Percentiles rank a stretch among this genome's conserved stretches.
Conservation (phyloP, 2,888 invertebrate genomes). For the Eupithecia inturbata region DNA sequence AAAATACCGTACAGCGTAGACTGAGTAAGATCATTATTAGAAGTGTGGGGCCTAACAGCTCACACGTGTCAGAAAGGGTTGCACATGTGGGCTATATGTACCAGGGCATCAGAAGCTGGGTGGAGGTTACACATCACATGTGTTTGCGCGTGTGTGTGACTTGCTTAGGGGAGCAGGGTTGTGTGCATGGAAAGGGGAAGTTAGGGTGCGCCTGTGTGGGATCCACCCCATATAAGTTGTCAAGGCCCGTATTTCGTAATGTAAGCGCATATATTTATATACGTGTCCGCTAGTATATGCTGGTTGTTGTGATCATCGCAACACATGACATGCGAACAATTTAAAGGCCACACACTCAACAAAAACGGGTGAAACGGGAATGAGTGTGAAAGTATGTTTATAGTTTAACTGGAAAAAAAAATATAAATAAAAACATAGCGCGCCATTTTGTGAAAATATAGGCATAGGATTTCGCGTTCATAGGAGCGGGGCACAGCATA, state of each 20-base stretch:
- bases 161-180: slow-evolving; percentile 48
- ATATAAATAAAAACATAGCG: background rate
- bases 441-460: no score
- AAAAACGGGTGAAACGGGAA: no score
- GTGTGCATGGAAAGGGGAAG: slow-evolving; percentile 42
- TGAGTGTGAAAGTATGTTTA: background rate
- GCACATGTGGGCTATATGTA: slow-evolving; percentile 82
- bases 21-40: slow-evolving; percentile 31
- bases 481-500: no score
- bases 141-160: slow-evolving; percentile 61
- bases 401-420: background rate
- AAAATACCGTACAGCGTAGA: slow-evolving; percentile 19
- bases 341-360: background rate
- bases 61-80: slow-evolving; percentile 79
- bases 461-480: no score
- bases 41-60: slow-evolving; percentile 52
- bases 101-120: slow-evolving; percentile 66
- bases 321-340: slow-evolving; percentile 13
- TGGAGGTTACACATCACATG: slow-evolving; percentile 67
- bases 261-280: slow-evolving; percentile 8
- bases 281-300: slow-evolving; percentile 19
- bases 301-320: background rate
- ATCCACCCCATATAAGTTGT: slow-evolving; percentile 31
- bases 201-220: slow-evolving; percentile 45
- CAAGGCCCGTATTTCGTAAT: background rate